Conservation (phyloP, 2,113 vertebrate species). For the Apeltes quadracus region DNA sequence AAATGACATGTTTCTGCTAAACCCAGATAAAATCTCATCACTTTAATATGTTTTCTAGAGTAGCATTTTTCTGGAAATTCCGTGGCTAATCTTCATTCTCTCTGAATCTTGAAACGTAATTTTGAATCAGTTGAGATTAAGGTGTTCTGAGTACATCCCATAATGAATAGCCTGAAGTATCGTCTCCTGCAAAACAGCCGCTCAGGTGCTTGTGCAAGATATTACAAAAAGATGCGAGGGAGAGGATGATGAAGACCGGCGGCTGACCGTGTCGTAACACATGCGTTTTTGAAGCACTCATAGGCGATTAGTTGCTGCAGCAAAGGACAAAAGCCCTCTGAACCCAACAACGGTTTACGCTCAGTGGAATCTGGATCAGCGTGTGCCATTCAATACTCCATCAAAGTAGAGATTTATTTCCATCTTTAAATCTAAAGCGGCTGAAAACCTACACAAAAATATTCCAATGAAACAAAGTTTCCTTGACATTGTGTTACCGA, state of each 20-base stretch:
- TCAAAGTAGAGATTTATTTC: not conserved
- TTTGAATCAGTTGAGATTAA: constrained; percentile 27
- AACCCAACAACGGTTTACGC: not conserved
- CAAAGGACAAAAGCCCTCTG: constrained; percentile 18
- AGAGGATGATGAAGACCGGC: not conserved
- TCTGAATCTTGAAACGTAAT: constrained; percentile 13
- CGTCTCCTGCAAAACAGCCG: constrained; percentile 7
- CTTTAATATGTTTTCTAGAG: no score
- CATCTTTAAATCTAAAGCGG: constrained; percentile 4
- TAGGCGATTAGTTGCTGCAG: constrained; percentile 7
- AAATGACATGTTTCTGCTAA: constrained; percentile 32
- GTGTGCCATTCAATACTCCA: not conserved
- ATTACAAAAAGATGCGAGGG: constrained; percentile 16
- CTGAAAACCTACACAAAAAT: constrained; percentile 8
- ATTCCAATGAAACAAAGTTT: not conserved
- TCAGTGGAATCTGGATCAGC: constrained; percentile 22
- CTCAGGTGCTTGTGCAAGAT: constrained; percentile 32
- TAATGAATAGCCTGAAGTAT: constrained; percentile 19
- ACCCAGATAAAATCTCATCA: constrained; percentile 23
- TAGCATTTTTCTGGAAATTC: constrained; percentile 1
- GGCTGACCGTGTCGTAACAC: not conserved
- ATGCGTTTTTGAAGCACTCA: constrained; percentile 12
- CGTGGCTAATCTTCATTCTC: not conserved
- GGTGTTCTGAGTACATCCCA: constrained; percentile 18
- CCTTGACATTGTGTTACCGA: constrained; percentile 1